Percentiles rank a stretch among this genome's conserved stretches.
Evolutionary conservation across 2,888 invertebrate species (phyloP).

Genomic region (Cenopis cana): DNA sequence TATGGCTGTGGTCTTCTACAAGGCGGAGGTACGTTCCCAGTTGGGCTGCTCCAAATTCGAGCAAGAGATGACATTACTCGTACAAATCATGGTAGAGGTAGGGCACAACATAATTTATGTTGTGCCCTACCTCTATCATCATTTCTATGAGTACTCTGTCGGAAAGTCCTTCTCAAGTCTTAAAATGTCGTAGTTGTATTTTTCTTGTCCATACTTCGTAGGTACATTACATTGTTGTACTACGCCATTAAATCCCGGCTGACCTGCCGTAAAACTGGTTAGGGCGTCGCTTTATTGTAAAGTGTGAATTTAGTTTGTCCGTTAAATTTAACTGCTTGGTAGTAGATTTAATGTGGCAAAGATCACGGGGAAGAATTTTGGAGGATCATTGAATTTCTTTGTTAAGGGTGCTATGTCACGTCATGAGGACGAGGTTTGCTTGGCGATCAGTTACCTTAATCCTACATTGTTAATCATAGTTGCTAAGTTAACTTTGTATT

Average conservation of each 20-base stretch:
- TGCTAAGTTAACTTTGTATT: no score
- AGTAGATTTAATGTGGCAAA: slow-evolving; percentile 9
- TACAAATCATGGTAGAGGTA: no score
- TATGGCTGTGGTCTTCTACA: no score
- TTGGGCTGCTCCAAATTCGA: no score
- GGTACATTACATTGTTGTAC: slow-evolving; percentile 2
- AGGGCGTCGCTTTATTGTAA: slow-evolving; percentile 28
- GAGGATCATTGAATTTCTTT: background rate
- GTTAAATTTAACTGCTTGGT: slow-evolving; percentile 14
- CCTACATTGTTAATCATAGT: no score
- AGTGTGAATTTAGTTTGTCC: slow-evolving; percentile 14
- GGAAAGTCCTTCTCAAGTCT: no score
- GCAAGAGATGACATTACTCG: no score
- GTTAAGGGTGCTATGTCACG: background rate
- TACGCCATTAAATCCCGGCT: slow-evolving; percentile 14
- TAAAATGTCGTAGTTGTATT: background rate
- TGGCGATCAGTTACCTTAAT: background rate
- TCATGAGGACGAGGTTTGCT: background rate
- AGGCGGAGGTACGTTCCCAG: no score
- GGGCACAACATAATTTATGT: no score
- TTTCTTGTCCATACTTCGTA: background rate
- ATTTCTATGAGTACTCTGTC: no score
- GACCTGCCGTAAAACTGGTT: slow-evolving; percentile 35
- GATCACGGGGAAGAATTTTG: background rate
- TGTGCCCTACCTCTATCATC: no score